Base-by-base conservation (phyloP, 2,888 invertebrate species). In the Apamea anceps region DNA sequence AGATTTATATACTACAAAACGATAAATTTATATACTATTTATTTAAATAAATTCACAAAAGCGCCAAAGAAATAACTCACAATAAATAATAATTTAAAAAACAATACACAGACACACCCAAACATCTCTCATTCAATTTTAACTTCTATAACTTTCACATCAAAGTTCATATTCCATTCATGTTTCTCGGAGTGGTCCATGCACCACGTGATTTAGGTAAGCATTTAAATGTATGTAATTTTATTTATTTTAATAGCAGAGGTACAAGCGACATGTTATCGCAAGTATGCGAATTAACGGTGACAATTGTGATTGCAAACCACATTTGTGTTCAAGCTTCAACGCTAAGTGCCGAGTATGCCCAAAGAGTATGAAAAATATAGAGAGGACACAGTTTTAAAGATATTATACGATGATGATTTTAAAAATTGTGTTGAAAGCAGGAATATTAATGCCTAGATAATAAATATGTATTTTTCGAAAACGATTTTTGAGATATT, bases 291-390 rank as follows among this genome's bases (percentile, higher is more conserved):
- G 95, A 96, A 96, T 96, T 96, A 94, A 96, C 96, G 94, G 94
- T 91, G 95, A 96, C 96, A 95, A 94, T 94, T 94, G 93, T 93
- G 96, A 96, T 96, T 96, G 93, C 91, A 89, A 92, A 92, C 90
- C 92, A 93, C 92, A 93, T 95, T 94, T 92, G 92, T 92, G 91
- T 92, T 92, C 94, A 91, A 93, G 91, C 93, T 92, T 94, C 90
- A 90, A 88, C 89, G 88, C 90, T 93, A 93, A 93, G 93, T 93
- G 93, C 91, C 87, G 81, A 82, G 87, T 85, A 74, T 80, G 87
- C 77, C 71, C 88, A 72, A 60, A 91, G 93, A 93, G 42, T 89
- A 88, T 72, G 28, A 15, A 79, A 63, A 72, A 25, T 15, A 72
- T 66, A 93, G 93, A 93, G 6, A 37, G 15, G 89, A 83, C 89